These are phyloP conservation scores for Corbicula japonica DNA, from an alignment of 2,888 invertebrate species.

Conservation along the genomic window DNA sequence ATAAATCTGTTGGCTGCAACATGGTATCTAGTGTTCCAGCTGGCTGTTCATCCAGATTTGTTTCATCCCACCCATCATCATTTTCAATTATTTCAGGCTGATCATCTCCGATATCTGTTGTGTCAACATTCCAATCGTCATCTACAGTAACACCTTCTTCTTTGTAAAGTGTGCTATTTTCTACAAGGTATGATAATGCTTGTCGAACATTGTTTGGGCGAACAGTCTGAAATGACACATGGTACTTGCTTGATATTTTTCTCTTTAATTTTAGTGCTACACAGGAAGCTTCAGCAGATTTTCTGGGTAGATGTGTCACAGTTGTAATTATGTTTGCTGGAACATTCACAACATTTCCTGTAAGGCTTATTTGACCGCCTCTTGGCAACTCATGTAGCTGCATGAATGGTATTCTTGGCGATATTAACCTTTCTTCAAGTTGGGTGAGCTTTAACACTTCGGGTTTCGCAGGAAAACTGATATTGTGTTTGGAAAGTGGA, in stretches of 20 bases:
- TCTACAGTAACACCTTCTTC: conserved; percentile 5
- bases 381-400: conserved; percentile 80
- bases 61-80: conserved; percentile 8
- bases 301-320: conserved; percentile 7
- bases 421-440: conserved; percentile 83
- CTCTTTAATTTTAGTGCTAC: no score
- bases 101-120: background rate
- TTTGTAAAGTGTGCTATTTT: background rate
- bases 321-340: conserved; percentile 65
- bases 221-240: no score
- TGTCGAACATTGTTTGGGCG: background rate
- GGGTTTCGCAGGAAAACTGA: conserved; percentile 48
- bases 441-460: conserved; percentile 49
- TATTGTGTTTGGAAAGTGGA: conserved; percentile 46
- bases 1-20: background rate
- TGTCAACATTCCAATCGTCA: background rate
- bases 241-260: no score
- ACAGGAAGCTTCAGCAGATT: no score
- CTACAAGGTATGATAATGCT: conserved; percentile 1
- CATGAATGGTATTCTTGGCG: conserved; percentile 84
- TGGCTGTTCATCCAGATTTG: background rate
- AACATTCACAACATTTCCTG: conserved; percentile 68
- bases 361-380: conserved; percentile 67
- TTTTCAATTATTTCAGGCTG: background rate
- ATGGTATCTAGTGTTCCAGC: conserved; percentile 1